A percentile compares a stretch with the other conserved stretches of the same genome.
Evolutionary conservation across 2,888 invertebrate species (phyloP).

Genomic region (Hypena proboscidalis): DNA sequence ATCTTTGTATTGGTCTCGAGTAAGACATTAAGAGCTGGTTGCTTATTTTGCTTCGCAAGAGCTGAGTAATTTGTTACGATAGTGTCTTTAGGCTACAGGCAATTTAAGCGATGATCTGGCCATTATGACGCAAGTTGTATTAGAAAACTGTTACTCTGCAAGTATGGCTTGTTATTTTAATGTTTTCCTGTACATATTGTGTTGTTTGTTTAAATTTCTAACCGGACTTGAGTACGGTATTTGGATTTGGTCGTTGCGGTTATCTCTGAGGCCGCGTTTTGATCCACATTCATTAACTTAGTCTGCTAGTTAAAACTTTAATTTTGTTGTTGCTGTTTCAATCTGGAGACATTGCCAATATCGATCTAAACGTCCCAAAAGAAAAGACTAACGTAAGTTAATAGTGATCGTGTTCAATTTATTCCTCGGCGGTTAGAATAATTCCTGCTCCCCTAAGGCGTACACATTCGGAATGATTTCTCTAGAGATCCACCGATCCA

Average conservation of each 20-base stretch:
- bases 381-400: conserved; percentile 19
- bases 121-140: background rate
- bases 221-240: no score
- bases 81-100: conserved; percentile 1
- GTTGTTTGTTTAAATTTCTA: no score
- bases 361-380: conserved; percentile 13
- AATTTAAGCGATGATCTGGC: background rate
- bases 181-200: no score
- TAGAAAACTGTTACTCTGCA: background rate
- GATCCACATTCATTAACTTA: no score
- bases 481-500: conserved; percentile 37
- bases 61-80: background rate
- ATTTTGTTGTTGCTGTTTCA: no score
- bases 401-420: conserved; percentile 29
- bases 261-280: no score
- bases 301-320: no score
- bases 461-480: conserved; percentile 44
- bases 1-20: conserved; percentile 6
- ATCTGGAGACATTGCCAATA: conserved; percentile 19
- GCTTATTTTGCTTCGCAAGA: background rate
- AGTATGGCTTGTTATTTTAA: no score
- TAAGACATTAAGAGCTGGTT: conserved; percentile 1
- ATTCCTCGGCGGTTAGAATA: conserved; percentile 30
- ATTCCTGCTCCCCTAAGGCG: conserved; percentile 27
- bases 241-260: no score